Evolutionary conservation across 2,113 vertebrate species (phyloP).

Genomic region (Chunga burmeisteri): DNA sequence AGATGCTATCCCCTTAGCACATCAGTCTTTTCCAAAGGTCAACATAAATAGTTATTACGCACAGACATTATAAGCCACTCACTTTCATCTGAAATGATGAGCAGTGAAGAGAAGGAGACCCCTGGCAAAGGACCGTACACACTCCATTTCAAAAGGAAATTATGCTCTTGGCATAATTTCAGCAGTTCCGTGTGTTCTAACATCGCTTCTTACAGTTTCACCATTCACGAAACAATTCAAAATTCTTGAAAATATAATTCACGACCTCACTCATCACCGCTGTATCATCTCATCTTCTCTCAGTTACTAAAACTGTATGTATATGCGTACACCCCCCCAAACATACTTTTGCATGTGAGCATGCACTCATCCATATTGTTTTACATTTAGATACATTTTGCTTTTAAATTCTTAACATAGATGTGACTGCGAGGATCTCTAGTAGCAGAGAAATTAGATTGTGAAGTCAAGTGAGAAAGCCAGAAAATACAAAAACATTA

Average conservation of each 20-base stretch:
- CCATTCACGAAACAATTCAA: conserved; percentile 16
- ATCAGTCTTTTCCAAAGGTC: conserved; percentile 6
- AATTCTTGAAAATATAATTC: conserved; percentile 42
- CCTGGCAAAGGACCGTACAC: background rate
- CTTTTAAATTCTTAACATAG: conserved; percentile 73
- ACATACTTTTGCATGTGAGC: background rate
- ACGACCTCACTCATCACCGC: background rate
- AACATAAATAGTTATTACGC: background rate
- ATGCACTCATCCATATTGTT: conserved; percentile 37
- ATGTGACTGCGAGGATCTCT: conserved; percentile 59
- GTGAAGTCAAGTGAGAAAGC: conserved; percentile 75
- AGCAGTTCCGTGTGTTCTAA: conserved; percentile 18
- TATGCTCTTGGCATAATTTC: conserved; percentile 29
- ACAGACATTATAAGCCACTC: background rate
- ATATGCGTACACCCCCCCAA: background rate
- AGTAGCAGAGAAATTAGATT: conserved; percentile 72
- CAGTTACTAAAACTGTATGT: background rate
- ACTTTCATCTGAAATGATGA: background rate
- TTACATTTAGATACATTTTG: conserved; percentile 75
- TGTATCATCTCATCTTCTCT: background rate
- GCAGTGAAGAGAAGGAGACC: background rate
- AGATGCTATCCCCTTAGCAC: background rate
- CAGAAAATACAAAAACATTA: conserved; percentile 67
- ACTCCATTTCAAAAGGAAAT: background rate
- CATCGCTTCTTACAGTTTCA: background rate